Evolutionary conservation across 2,113 vertebrate genomes (phyloP).

Genomic region (Siphamia tubifer): DNA sequence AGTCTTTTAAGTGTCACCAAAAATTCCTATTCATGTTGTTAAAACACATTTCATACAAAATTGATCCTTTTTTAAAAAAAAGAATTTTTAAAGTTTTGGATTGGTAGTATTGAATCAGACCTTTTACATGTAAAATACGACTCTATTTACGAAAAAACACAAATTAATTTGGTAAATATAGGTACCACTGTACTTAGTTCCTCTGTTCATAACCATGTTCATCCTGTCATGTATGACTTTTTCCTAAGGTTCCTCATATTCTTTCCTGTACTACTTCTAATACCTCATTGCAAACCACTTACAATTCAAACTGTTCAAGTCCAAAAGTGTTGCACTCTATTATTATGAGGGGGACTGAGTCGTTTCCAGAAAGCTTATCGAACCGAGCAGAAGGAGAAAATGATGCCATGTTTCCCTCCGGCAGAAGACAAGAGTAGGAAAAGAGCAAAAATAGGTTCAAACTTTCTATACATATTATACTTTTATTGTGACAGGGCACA

Average conservation of each 20-base stretch:
- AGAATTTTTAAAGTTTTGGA: too few relatives aligned
- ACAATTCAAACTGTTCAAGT: slow-evolving; percentile 9
- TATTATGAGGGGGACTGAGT: background rate
- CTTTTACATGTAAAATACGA: too few relatives aligned
- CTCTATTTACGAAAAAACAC: too few relatives aligned
- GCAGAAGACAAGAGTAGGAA: background rate
- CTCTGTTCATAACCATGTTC: background rate
- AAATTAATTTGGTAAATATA: too few relatives aligned
- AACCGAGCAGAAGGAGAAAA: slow-evolving; percentile 18
- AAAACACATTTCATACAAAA: too few relatives aligned
- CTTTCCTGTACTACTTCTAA: background rate
- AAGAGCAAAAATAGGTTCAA: background rate
- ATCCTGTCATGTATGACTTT: background rate
- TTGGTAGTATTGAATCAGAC: too few relatives aligned
- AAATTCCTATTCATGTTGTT: too few relatives aligned
- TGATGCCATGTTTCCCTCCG: slow-evolving; percentile 12
- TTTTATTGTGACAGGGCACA: background rate
- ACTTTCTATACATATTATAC: background rate
- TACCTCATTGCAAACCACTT: background rate
- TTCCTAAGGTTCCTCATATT: background rate
- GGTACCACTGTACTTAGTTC: too few relatives aligned
- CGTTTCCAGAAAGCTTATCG: slow-evolving; percentile 25
- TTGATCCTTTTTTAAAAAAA: too few relatives aligned
- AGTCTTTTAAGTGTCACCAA: too few relatives aligned
- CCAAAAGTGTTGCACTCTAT: slow-evolving; percentile 12